Conservation (phyloP, 2,888 invertebrate genomes). For the Adelphocoris suturalis region DNA sequence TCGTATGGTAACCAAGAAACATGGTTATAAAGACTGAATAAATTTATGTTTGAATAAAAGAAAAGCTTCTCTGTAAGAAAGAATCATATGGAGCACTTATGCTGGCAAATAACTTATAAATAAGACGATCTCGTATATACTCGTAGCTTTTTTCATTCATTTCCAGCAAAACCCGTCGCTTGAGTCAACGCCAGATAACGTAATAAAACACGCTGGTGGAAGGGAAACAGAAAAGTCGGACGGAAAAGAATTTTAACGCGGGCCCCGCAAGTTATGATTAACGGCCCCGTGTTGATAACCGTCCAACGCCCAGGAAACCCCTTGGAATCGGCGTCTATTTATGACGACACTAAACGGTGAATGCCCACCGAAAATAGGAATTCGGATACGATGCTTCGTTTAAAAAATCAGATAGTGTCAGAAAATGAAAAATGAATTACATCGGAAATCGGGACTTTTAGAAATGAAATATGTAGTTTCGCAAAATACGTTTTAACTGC, state of each 20-base stretch:
- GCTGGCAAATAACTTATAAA: too few relatives aligned
- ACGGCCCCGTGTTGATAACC: slow-evolving; percentile 59
- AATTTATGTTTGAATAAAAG: too few relatives aligned
- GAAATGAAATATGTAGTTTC: too few relatives aligned
- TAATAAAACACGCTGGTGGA: slow-evolving; percentile 19
- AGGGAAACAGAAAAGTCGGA: slow-evolving; percentile 48
- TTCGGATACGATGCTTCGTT: slow-evolving; percentile 29
- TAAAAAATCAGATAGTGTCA: slow-evolving; percentile 21
- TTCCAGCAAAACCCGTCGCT: background rate
- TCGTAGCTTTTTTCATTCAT: background rate
- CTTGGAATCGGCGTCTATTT: slow-evolving; percentile 58
- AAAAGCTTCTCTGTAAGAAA: too few relatives aligned
- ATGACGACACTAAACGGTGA: slow-evolving; percentile 58
- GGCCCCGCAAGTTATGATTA: slow-evolving; percentile 49
- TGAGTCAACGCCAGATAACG: slow-evolving; percentile 43
- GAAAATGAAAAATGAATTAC: background rate
- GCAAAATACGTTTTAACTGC: too few relatives aligned
- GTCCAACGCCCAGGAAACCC: slow-evolving; percentile 57
- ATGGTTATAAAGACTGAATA: too few relatives aligned
- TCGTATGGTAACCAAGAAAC: too few relatives aligned
- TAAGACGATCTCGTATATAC: too few relatives aligned
- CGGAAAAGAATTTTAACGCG: slow-evolving; percentile 60
- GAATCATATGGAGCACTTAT: too few relatives aligned
- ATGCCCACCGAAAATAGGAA: slow-evolving; percentile 33
- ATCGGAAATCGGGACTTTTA: background rate